phyloP scores from a whole-genome alignment of 2,888 invertebrate genomes.

The Hydraecia micacea region DNA sequence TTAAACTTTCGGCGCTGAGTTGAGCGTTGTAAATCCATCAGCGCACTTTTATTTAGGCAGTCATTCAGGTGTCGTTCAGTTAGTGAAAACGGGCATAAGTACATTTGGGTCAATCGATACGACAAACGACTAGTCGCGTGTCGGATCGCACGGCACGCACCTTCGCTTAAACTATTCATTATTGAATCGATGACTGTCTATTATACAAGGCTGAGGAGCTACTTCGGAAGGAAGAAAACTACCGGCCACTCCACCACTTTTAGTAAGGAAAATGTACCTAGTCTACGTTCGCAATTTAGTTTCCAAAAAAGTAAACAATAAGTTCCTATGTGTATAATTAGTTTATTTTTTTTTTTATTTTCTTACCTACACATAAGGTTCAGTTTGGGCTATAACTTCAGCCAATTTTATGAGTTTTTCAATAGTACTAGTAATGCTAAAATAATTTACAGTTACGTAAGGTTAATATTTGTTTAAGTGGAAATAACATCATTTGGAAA shows the following conservation, averaged over 20 bases:
- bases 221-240: conserved; percentile 36
- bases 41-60: background rate
- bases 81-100: conserved; percentile 26
- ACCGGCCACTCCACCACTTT: conserved; percentile 9
- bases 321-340: background rate
- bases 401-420: background rate
- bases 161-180: conserved; percentile 71
- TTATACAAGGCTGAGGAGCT: conserved; percentile 46
- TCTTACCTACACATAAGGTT: background rate
- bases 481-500: background rate
- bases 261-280: background rate
- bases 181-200: conserved; percentile 67
- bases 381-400: background rate
- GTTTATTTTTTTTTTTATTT: background rate
- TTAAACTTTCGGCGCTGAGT: background rate
- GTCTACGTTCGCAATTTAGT: background rate
- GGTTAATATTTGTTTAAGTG: background rate
- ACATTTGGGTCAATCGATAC: conserved; percentile 87
- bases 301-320: background rate
- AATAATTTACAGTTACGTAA: background rate
- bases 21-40: background rate
- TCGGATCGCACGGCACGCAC: conserved; percentile 73
- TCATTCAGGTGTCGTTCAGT: background rate
- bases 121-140: conserved; percentile 74
- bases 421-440: background rate